phyloP scores from a whole-genome alignment of 2,888 invertebrate species.

The Anoplius nigerrimus region DNA sequence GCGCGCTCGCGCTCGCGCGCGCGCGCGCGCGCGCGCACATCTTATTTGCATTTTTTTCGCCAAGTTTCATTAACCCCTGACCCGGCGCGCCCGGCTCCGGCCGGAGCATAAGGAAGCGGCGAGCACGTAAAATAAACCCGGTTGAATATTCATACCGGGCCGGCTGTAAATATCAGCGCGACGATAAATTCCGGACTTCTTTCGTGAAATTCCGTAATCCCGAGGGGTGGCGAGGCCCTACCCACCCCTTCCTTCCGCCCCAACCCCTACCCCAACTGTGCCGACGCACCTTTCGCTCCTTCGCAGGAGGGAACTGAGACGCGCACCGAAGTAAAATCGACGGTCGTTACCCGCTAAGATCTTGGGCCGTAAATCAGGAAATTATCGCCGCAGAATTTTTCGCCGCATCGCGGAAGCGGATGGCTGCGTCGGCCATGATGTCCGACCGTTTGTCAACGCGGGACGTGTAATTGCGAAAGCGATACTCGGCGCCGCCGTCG shows the following conservation, averaged over 20 bases:
- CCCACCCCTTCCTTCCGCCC: background rate
- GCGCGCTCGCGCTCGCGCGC: constrained; percentile 21
- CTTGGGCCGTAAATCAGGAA: constrained; percentile 56
- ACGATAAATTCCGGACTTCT: constrained; percentile 64
- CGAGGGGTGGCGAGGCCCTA: background rate
- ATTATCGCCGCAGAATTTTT: constrained; percentile 62
- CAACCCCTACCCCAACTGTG: background rate
- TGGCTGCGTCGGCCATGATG: background rate
- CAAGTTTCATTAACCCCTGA: constrained; percentile 73
- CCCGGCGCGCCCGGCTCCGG: constrained; percentile 43
- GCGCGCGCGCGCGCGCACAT: constrained; percentile 24
- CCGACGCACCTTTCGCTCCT: background rate
- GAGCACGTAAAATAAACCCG: constrained; percentile 66
- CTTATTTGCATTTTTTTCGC: constrained; percentile 69
- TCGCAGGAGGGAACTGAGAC: constrained; percentile 8
- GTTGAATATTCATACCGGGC: constrained; percentile 67
- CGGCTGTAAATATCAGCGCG: constrained; percentile 59
- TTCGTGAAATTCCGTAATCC: constrained; percentile 47
- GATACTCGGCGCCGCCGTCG: background rate
- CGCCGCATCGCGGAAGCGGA: constrained; percentile 43
- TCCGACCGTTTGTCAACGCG: constrained; percentile 13
- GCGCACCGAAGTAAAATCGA: constrained; percentile 29
- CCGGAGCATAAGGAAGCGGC: constrained; percentile 63
- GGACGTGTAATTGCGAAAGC: constrained; percentile 35
- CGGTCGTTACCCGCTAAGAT: constrained; percentile 25